phyloP scores from a whole-genome alignment of 2,888 invertebrate species.

The Cacoxenus indagator region DNA sequence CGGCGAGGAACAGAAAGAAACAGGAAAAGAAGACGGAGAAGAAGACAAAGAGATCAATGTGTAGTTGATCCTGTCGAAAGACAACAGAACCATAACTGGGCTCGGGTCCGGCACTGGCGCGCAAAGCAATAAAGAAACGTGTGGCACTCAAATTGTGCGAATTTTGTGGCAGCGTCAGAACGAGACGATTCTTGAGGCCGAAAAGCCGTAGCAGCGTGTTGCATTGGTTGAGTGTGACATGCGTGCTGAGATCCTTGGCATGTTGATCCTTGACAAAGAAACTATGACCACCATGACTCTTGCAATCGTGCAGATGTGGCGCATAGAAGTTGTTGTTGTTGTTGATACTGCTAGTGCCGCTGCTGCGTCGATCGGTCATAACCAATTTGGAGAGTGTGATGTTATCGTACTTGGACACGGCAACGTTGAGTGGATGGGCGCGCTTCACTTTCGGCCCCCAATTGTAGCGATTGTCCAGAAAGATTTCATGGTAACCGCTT shows the following conservation, averaged over 20 bases:
- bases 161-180: conserved; percentile 89
- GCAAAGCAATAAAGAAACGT: conserved; percentile 89
- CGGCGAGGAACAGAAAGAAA: conserved; percentile 93
- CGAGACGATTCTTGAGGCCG: conserved; percentile 86
- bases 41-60: conserved; percentile 97
- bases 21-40: conserved; percentile 98
- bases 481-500: conserved; percentile 82
- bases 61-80: conserved; percentile 95
- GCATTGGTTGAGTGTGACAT: conserved; percentile 83
- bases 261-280: conserved; percentile 73
- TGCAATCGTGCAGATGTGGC: conserved; percentile 69
- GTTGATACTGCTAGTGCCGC: no score
- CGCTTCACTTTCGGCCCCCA: conserved; percentile 69
- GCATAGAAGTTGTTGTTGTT: conserved; percentile 59
- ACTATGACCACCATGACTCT: conserved; percentile 66
- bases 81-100: conserved; percentile 88
- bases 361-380: conserved; percentile 47
- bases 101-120: conserved; percentile 77
- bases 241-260: conserved; percentile 86
- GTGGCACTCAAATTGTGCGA: conserved; percentile 86
- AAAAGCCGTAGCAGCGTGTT: conserved; percentile 86
- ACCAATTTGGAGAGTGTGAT: conserved; percentile 56
- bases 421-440: conserved; percentile 63
- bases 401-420: conserved; percentile 60
- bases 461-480: conserved; percentile 75